These are phyloP conservation scores for Bombus waltoni DNA, from an alignment of 1,140 invertebrate genomes.

Conservation along the genomic window DNA sequence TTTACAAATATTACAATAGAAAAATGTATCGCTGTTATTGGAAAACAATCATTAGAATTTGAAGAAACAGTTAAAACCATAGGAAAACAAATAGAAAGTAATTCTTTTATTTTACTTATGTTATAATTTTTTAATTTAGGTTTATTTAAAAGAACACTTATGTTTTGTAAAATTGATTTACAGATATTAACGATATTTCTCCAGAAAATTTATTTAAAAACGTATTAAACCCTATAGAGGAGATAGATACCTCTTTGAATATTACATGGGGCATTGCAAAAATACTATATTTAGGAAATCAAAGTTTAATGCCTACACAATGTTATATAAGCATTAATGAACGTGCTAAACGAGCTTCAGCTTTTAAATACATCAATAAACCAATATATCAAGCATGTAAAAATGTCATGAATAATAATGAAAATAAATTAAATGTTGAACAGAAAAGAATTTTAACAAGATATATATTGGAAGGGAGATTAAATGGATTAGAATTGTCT, in stretches of 20 bases:
- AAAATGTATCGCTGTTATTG: conserved; percentile 91
- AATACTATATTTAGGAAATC: conserved; percentile 91
- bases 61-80: conserved; percentile 89
- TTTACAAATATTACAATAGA: conserved; percentile 92
- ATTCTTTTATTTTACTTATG: background rate
- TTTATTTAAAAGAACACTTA: background rate
- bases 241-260: conserved; percentile 88
- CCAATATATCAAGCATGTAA: conserved; percentile 88
- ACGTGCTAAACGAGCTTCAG: conserved; percentile 86
- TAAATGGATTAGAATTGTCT: conserved; percentile 88
- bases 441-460: conserved; percentile 89
- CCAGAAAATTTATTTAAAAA: conserved; percentile 86
- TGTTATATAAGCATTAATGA: conserved; percentile 90
- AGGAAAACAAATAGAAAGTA: conserved; percentile 82
- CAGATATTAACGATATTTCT: conserved; percentile 49
- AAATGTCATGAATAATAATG: conserved; percentile 83
- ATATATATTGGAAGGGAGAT: conserved; percentile 90
- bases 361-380: conserved; percentile 86
- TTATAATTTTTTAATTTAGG: background rate
- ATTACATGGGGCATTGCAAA: conserved; percentile 94
- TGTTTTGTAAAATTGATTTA: conserved; percentile 38
- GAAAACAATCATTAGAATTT: conserved; percentile 91
- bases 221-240: conserved; percentile 91
- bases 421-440: conserved; percentile 85
- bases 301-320: conserved; percentile 89